These are phyloP conservation scores for Eulemur rubriventer DNA, from an alignment of 2,797 vertebrate genomes.

Conservation along the genomic window DNA sequence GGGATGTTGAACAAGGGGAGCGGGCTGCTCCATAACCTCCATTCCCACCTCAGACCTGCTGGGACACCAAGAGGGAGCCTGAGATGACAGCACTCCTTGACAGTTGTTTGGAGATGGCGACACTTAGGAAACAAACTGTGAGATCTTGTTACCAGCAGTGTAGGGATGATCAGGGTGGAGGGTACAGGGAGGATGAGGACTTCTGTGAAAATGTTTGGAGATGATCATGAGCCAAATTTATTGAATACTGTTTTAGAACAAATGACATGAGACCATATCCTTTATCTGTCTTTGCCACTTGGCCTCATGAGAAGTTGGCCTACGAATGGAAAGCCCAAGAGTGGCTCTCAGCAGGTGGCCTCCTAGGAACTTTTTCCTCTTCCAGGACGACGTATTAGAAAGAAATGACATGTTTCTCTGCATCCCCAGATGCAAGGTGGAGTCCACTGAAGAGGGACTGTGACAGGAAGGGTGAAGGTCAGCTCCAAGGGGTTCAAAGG, in stretches of 20 bases:
- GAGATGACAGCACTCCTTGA: neutral
- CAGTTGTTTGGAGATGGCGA: neutral
- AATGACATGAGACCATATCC: neutral
- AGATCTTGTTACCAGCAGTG: neutral
- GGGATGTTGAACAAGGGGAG: neutral
- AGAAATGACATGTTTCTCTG: neutral
- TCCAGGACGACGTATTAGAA: neutral
- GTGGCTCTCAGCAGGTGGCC: neutral
- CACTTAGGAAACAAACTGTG: neutral
- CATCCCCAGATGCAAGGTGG: neutral
- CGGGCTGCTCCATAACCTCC: neutral
- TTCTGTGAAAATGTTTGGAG: neutral
- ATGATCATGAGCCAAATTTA: neutral
- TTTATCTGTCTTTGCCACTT: neutral
- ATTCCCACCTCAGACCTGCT: neutral
- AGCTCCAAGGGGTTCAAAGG: neutral
- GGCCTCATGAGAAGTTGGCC: neutral
- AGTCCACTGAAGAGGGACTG: neutral
- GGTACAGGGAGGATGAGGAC: too few species aligned
- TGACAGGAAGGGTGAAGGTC: constrained; percentile 21
- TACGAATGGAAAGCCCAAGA: neutral
- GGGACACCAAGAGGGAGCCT: neutral
- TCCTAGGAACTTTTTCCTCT: neutral
- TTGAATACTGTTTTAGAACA: neutral
- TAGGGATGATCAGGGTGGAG: too few species aligned